These are phyloP conservation scores for Leptopilina clavipes DNA, from an alignment of 1,140 invertebrate species.

Conservation along the genomic window DNA sequence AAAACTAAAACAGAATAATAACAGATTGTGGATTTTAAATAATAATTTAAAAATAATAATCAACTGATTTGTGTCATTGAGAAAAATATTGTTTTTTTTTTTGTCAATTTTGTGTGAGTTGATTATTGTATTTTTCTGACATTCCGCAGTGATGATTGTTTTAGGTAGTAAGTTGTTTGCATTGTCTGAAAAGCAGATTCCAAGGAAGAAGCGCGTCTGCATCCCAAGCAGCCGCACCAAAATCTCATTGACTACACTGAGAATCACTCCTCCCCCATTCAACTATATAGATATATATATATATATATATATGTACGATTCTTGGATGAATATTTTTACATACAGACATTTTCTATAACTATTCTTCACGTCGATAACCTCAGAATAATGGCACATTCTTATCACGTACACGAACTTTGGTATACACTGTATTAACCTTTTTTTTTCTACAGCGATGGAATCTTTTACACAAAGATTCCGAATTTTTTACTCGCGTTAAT, in stretches of 20 bases:
- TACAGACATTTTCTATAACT: conserved; percentile 7
- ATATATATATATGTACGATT: background rate
- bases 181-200: conserved; percentile 52
- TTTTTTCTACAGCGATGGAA: no score
- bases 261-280: conserved; percentile 43
- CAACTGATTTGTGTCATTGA: no score
- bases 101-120: no score
- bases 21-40: no score
- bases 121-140: background rate
- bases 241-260: conserved; percentile 49
- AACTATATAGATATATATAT: no score
- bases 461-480: no score
- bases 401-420: conserved; percentile 19
- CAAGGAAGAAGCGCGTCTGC: conserved; percentile 44
- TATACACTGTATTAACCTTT: background rate
- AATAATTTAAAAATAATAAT: no score
- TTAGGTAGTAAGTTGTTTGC: conserved; percentile 9
- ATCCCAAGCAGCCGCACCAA: conserved; percentile 50
- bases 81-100: background rate
- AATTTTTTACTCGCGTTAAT: no score
- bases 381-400: conserved; percentile 20
- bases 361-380: conserved; percentile 27
- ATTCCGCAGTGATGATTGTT: conserved; percentile 31
- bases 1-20: no score
- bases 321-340: conserved; percentile 25